Evolutionary conservation across 23 tunicate species (phyloP).

Genomic region (Phallusia fumigata): DNA sequence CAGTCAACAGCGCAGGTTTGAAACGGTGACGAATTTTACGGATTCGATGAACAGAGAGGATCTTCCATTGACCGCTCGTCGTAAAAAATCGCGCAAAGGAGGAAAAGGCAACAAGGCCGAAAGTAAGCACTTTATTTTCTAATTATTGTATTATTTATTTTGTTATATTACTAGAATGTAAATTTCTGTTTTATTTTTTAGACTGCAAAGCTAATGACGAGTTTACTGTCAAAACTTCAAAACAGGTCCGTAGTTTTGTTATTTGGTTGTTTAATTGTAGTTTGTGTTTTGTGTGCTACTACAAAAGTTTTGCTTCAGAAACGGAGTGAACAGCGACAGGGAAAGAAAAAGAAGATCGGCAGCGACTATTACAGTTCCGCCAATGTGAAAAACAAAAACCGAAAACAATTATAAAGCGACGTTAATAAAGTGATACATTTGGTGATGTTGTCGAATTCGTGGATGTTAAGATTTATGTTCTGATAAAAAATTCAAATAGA

Average conservation of each 20-base stretch:
- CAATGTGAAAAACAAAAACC: constrained; percentile 70
- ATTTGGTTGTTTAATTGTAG: background rate
- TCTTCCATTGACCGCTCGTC: background rate
- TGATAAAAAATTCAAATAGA: too few relatives aligned
- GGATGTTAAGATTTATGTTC: too few relatives aligned
- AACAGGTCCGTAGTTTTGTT: background rate
- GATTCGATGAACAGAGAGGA: constrained; percentile 17
- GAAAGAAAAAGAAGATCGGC: constrained; percentile 58
- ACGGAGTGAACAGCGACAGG: constrained; percentile 50
- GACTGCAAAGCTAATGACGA: background rate
- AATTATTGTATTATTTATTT: too few relatives aligned
- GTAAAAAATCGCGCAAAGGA: background rate
- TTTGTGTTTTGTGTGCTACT: constrained; percentile 8
- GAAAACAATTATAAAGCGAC: constrained; percentile 3
- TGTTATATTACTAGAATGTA: background rate
- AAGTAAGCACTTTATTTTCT: background rate
- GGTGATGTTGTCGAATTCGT: too few relatives aligned
- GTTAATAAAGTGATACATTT: constrained; percentile 8
- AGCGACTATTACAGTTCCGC: constrained; percentile 59
- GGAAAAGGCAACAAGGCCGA: background rate
- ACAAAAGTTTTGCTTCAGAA: too few relatives aligned
- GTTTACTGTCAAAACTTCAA: background rate
- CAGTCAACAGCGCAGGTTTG: constrained; percentile 21
- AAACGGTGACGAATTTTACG: constrained; percentile 18
- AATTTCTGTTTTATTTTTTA: background rate